A percentile compares a stretch with the other conserved stretches of the same genome.
Evolutionary conservation across 2,888 invertebrate species (phyloP).

Genomic region (Neoscelio sp.): DNA sequence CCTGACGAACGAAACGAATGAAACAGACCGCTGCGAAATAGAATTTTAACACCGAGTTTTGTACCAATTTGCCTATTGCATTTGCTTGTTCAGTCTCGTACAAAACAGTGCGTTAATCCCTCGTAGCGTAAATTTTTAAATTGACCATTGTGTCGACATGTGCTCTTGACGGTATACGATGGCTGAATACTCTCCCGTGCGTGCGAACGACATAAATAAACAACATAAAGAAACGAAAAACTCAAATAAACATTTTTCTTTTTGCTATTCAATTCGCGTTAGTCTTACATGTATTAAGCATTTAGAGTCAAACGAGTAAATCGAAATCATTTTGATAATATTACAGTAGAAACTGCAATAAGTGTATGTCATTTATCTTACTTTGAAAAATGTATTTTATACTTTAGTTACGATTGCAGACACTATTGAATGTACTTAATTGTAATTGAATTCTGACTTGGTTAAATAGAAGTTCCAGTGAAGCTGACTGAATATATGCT

Average conservation of each 20-base stretch:
- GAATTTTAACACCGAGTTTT: conserved; percentile 68
- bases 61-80: conserved; percentile 59
- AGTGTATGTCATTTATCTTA: too few relatives aligned
- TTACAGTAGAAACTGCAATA: too few relatives aligned
- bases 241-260: conserved; percentile 22
- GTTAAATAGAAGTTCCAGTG: too few relatives aligned
- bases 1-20: conserved; percentile 55
- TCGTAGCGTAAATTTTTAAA: conserved; percentile 66
- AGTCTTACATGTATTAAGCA: conserved; percentile 13
- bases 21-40: conserved; percentile 51
- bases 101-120: conserved; percentile 62
- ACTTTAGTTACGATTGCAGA: too few relatives aligned
- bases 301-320: conserved; percentile 18
- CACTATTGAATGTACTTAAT: too few relatives aligned
- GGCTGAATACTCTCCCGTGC: conserved; percentile 49
- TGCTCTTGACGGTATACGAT: conserved; percentile 57
- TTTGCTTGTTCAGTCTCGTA: conserved; percentile 63
- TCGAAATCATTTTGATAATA: too few relatives aligned
- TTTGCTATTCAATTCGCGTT: conserved; percentile 9
- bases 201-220: conserved; percentile 56
- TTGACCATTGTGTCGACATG: conserved; percentile 65
- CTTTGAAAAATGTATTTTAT: too few relatives aligned
- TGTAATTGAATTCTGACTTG: too few relatives aligned
- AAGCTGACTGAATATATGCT: too few relatives aligned
- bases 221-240: conserved; percentile 40